phyloP scores from a whole-genome alignment of 2,113 vertebrate species.

The Suricata suricatta region DNA sequence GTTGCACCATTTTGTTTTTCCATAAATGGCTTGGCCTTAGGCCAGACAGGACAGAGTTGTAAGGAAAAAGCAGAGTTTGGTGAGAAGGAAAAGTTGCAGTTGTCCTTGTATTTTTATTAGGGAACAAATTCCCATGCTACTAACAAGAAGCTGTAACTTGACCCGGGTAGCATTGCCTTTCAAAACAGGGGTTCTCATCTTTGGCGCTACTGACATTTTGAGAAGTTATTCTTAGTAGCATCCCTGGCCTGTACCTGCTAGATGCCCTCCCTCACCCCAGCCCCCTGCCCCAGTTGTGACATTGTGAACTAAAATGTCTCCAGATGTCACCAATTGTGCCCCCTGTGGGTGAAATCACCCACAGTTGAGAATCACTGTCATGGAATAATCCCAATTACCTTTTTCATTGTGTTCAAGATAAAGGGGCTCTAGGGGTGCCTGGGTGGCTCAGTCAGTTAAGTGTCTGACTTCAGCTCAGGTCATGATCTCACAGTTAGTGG shows the following conservation, averaged over 20 bases:
- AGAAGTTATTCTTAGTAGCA: neutral
- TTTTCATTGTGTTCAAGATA: neutral
- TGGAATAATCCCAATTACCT: neutral
- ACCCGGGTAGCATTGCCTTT: conserved; percentile 68
- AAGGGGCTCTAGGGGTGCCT: neutral
- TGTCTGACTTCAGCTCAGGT: too few relatives aligned
- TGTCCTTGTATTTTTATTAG: conserved; percentile 45
- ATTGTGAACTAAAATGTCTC: neutral
- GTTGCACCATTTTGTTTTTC: neutral
- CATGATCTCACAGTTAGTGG: too few relatives aligned
- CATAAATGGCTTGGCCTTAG: conserved; percentile 6
- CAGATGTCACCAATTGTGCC: neutral
- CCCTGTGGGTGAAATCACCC: neutral
- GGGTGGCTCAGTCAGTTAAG: too few relatives aligned
- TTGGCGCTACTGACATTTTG: neutral
- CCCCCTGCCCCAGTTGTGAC: neutral
- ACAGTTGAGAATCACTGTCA: neutral
- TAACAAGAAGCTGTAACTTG: conserved; percentile 63
- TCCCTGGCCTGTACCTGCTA: neutral
- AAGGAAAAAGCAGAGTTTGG: conserved; percentile 33
- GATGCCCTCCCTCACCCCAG: neutral
- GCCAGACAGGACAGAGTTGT: conserved; percentile 53
- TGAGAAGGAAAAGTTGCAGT: neutral
- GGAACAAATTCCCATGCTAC: conserved; percentile 59
- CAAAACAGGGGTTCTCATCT: conserved; percentile 23